Base-by-base conservation (phyloP, 2,113 vertebrate species). In the Eubucco bourcierii region DNA sequence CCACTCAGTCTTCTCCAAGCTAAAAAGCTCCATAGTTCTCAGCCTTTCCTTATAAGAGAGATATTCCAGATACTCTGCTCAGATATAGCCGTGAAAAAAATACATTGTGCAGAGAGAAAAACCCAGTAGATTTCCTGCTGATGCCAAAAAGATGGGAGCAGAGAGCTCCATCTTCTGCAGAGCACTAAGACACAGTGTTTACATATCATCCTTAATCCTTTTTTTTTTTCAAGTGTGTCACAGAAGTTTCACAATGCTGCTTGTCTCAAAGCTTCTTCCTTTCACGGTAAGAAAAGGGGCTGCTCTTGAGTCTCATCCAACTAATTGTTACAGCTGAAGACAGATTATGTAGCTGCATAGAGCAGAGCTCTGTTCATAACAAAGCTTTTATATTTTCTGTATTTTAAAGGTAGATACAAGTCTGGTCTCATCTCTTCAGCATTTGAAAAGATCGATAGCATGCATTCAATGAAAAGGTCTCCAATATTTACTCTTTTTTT, bases 181-280 rank as follows among this genome's bases (percentile, higher is more conserved):
- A 71, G 33, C 46, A 21, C 52, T 41, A 24, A 65, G 77, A 56
- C 68, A 64, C 63, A 59, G 13, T 2, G 79, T 93, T 95, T 94
- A 70, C 46, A 81, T 81, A 96, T 87, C n/a, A 33, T 29, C 41
- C 52, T 76, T 78, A 73, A 90, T 86, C 0, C 53, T 93, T 90
- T 91, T 93, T 95, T 95, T 94, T 92, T 94, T 93, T 90, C 44
- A 52, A 76, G 92, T 90, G 78, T 96, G 95, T 94, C 95, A 96
- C 67, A 67, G 39, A 85, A 91, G 65, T 86, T 94, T 90, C 81
- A 82, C 78, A 94, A 73, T 37, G 34, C 83, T 92, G 39, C 70
- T 93, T 9, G 4, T 90, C 84, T 76, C 28, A 1, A 88, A 92
- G 24, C 66, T 88, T 92, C 94, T 96, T 96, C 96, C 95, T 96